Base-by-base conservation (phyloP, 2,797 vertebrate genomes). In the Microctenopoma lineatum region DNA sequence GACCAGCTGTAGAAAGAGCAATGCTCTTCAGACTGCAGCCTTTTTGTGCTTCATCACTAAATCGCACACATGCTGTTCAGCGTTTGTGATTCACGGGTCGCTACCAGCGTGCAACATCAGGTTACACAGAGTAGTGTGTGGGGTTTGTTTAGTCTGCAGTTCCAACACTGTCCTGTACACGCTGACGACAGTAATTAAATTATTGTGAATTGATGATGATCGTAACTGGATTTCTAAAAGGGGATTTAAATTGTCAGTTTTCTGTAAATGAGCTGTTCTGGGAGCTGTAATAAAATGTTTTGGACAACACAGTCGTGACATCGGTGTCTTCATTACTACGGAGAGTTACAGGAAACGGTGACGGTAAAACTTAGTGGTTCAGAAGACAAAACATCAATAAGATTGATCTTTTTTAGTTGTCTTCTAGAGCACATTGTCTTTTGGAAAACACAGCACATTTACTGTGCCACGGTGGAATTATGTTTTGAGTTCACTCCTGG, bases 201-300 rank as follows among this genome's bases (percentile, higher is more conserved):
- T 92, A 92, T 93, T 91, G 79, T 90, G 66, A 86, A 75, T 74
- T 85, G 63, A 69, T 71, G 32, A 42, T 21, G 4, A 39, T 63
- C 15, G 4, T 32, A 32, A 32, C 29, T 44, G 70, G 63, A 58
- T 75, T 75, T 39, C 66, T 74, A 72, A 62, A 67, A 66, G 66
- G 59, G 58, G 60, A 84, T 80, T 78, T 81, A 71, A 66, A 85
- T 69, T 83, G 73, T 83, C 73, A 65, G 54, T 82, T 87, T 79
- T 89, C 77, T 91, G 89, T 88, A 84, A 79, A 85, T 82, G 79
- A 90, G 86, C 83, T 88, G 77, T 92, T 92, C 67, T 82, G 87
- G 72, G 85, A 84, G 86, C 89, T 91, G 79, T 80, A 94, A 94
- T 94, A 87, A 94, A 94, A 90, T 75, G 73, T 91, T 93, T 92